These are phyloP conservation scores for Peucedramus taeniatus DNA, from an alignment of 2,113 vertebrate species.

Conservation along the genomic window DNA sequence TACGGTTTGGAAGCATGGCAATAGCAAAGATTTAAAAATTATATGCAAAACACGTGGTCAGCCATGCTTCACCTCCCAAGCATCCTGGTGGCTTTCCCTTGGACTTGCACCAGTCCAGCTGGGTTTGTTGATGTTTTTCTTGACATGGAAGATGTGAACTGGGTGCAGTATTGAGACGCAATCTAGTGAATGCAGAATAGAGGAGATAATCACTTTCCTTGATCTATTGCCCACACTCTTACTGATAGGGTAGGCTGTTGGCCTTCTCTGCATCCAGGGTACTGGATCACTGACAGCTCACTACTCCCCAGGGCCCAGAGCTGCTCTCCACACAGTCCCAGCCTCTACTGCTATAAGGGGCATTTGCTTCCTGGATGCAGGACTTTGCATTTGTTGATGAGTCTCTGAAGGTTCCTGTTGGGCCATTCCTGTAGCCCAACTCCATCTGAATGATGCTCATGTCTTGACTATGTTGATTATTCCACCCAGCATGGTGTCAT, in stretches of 20 bases:
- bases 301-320: not conserved
- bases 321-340: not conserved
- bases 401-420: not conserved
- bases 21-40: not conserved
- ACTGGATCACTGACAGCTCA: not conserved
- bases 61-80: not conserved
- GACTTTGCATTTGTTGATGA: not conserved
- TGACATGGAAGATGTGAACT: not conserved
- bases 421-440: not conserved
- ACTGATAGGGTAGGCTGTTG: not conserved
- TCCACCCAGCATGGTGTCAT: not conserved
- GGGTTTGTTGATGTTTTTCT: not conserved
- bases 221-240: not conserved
- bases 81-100: not conserved
- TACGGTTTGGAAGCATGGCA: not conserved
- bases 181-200: not conserved
- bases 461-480: not conserved
- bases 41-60: not conserved
- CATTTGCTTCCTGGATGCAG: not conserved
- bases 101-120: not conserved
- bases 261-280: not conserved
- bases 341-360: not conserved
- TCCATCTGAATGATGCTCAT: not conserved
- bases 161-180: not conserved
- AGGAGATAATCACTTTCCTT: not conserved